Evolutionary conservation across 2,113 vertebrate species (phyloP).

Genomic region (Alosa alosa): DNA sequence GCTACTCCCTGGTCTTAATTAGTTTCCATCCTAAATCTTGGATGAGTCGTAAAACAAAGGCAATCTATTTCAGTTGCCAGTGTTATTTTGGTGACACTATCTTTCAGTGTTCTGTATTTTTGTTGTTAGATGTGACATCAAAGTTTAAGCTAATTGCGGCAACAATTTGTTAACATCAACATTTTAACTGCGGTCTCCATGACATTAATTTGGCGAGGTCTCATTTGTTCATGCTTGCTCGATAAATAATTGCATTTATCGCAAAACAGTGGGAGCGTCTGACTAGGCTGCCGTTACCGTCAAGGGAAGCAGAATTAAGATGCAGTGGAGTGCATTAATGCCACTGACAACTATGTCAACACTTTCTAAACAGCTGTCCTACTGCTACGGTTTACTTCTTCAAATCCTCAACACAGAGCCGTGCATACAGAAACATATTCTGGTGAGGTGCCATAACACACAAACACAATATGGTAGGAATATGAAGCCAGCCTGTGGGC

Average conservation of each 20-base stretch:
- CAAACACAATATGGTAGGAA: not conserved
- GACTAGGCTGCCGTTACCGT: not conserved
- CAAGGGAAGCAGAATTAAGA: constrained; percentile 15
- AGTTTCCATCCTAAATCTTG: constrained; percentile 63
- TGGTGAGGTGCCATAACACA: not conserved
- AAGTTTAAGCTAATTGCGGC: constrained; percentile 20
- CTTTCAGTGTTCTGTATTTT: constrained; percentile 42
- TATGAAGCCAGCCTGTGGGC: not conserved
- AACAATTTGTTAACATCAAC: constrained; percentile 24
- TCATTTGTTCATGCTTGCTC: constrained; percentile 40
- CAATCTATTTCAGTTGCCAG: constrained; percentile 36
- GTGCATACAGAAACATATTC: not conserved
- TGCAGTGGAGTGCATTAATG: not conserved
- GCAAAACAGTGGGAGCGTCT: not conserved
- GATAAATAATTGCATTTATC: constrained; percentile 39
- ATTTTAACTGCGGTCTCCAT: constrained; percentile 20
- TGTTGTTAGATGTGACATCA: constrained; percentile 29
- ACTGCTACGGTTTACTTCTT: not conserved
- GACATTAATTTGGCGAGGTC: constrained; percentile 34
- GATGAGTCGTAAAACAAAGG: constrained; percentile 72
- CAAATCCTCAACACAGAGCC: not conserved
- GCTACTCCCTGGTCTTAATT: constrained; percentile 68
- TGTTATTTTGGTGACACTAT: constrained; percentile 51
- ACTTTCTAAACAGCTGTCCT: constrained; percentile 14
- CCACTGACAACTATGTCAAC: not conserved